A percentile compares a stretch with the other conserved stretches of the same genome.
Conservation (phyloP, 2,888 invertebrate genomes). For the Drosophila kuntzei region DNA sequence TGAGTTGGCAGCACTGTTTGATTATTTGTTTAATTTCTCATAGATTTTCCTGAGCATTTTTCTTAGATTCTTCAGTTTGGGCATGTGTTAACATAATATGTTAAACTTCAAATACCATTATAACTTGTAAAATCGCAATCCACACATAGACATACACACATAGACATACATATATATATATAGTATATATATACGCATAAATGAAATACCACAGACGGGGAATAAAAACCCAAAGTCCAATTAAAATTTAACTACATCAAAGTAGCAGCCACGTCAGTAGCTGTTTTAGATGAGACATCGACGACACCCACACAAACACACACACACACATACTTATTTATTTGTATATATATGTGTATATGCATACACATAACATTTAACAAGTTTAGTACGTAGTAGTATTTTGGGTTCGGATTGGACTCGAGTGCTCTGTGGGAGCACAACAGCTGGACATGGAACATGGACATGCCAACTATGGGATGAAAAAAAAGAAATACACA, state of each 20-base stretch:
- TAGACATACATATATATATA: no score
- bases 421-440: conserved; percentile 60
- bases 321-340: conserved; percentile 4
- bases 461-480: conserved; percentile 64
- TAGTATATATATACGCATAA: conserved; percentile 40
- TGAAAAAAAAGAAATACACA: conserved; percentile 27
- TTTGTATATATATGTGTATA: conserved; percentile 19
- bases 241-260: conserved; percentile 83
- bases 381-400: conserved; percentile 72
- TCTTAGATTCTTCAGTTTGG: conserved; percentile 3
- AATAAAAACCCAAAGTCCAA: conserved; percentile 80
- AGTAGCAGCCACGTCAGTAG: conserved; percentile 73
- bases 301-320: conserved; percentile 37
- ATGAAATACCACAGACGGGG: conserved; percentile 71
- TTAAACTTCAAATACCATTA: conserved; percentile 50
- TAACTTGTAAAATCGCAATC: conserved; percentile 9
- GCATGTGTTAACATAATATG: conserved; percentile 33
- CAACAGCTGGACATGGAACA: conserved; percentile 74
- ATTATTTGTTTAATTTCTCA: neutral
- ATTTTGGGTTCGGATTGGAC: conserved; percentile 57
- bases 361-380: conserved; percentile 63
- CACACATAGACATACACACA: conserved; percentile 7
- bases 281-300: conserved; percentile 62
- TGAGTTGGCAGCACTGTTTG: neutral
- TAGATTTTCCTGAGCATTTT: conserved; percentile 1